phyloP scores from a whole-genome alignment of 1,140 invertebrate species.

The Drosophila rufa region DNA sequence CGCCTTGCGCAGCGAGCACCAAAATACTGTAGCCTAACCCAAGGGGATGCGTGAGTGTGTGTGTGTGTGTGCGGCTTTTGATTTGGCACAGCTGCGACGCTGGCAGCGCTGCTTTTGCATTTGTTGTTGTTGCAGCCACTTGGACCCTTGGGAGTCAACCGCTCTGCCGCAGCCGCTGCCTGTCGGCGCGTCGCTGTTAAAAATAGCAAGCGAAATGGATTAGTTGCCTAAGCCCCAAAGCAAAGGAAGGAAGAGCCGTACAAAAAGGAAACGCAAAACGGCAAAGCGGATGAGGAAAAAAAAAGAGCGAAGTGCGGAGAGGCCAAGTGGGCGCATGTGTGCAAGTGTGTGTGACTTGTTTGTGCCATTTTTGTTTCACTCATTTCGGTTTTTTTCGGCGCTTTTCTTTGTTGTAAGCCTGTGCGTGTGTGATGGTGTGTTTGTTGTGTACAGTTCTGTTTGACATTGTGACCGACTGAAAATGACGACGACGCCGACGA shows the following conservation, averaged over 20 bases:
- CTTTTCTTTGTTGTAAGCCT: constrained; percentile 13
- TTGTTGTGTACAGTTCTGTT: constrained; percentile 64
- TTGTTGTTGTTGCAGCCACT: constrained; percentile 46
- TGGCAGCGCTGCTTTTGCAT: constrained; percentile 19
- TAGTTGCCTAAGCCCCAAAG: constrained; percentile 58
- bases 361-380: constrained; percentile 49
- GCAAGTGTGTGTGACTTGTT: constrained; percentile 23
- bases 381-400: constrained; percentile 24
- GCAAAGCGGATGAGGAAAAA: constrained; percentile 27
- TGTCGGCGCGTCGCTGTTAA: constrained; percentile 67
- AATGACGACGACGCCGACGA: constrained; percentile 28
- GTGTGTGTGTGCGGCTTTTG: constrained; percentile 58
- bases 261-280: constrained; percentile 49
- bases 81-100: constrained; percentile 62
- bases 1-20: constrained; percentile 56
- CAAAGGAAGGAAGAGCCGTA: constrained; percentile 29
- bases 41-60: constrained; percentile 46
- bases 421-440: constrained; percentile 27
- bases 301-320: constrained; percentile 35
- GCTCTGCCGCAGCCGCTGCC: constrained; percentile 26
- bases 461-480: constrained; percentile 74
- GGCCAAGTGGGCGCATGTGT: constrained; percentile 13
- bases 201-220: constrained; percentile 79
- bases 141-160: constrained; percentile 36
- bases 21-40: constrained; percentile 54